Percentiles rank a stretch among this genome's conserved stretches.
These are phyloP conservation scores for Lethenteron reissneri DNA, from an alignment of 2,113 vertebrate genomes.

Conservation along the genomic window DNA sequence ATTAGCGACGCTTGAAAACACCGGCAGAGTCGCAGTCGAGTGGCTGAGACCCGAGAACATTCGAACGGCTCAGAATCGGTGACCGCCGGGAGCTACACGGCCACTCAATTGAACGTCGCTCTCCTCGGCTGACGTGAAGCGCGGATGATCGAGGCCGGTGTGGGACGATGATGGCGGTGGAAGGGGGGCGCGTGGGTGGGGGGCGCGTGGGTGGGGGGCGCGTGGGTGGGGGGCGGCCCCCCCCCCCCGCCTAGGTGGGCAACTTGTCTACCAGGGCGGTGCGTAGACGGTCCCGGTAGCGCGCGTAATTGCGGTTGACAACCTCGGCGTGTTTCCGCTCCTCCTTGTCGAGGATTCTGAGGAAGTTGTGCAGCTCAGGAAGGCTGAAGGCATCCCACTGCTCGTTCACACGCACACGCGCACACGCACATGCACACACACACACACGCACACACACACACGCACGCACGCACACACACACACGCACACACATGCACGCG, in stretches of 20 bases:
- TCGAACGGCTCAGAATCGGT: too few species aligned
- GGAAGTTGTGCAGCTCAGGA: conserved; percentile 87
- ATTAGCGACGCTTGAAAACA: too few species aligned
- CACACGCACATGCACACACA: neutral
- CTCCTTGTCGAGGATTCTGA: conserved; percentile 65
- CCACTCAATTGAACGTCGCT: too few species aligned
- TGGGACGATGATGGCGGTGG: too few species aligned
- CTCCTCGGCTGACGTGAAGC: too few species aligned
- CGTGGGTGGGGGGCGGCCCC: too few species aligned
- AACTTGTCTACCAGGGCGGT: neutral
- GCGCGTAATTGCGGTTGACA: neutral
- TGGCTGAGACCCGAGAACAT: too few species aligned
- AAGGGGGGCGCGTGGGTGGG: too few species aligned
- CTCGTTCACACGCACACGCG: neutral
- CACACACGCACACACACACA: neutral
- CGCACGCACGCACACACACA: neutral
- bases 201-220: too few species aligned
- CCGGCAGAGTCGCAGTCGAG: too few species aligned
- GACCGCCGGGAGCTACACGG: too few species aligned
- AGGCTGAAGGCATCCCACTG: conserved; percentile 94
- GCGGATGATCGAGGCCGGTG: too few species aligned
- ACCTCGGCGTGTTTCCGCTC: conserved; percentile 19
- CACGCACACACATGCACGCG: neutral
- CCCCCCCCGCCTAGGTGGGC: neutral
- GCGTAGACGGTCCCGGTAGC: neutral